Base-by-base conservation (phyloP, 2,797 vertebrate genomes). In the Meda fulgida region DNA sequence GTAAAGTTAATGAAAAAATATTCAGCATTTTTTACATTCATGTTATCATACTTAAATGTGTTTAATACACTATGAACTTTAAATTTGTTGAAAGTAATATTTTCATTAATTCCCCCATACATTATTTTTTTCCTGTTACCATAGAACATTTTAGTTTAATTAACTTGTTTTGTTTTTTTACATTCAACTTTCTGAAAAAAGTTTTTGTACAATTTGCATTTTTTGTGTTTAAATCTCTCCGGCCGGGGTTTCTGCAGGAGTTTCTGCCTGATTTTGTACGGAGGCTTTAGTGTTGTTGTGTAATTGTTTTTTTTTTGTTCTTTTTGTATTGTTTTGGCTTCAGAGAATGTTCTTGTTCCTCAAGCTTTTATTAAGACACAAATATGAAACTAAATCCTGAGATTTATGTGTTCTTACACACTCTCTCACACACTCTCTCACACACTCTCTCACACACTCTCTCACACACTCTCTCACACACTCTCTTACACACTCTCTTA, bases 371-470 rank as follows among this genome's bases (percentile, higher is more conserved):
- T 83, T 53, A 75, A 83, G 58, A 77, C 81, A n/a, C 46, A 67
- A 53, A 83, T 77, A 83, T 77, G 60, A 83, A 83, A 77, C 29
- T n/a, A 67, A 83, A 83, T 76, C 81, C 60, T 38, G 26, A 76
- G 71, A 38, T 36, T 66, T 67, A 48, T 7, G 23, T n/a, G 36
- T 21, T 34, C 67, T 10, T 23, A 9, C n/a, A 14, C 51, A 18
- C 53, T 3, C 21, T 9, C 73, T 21, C 31, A 31, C 73, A 36
- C 48, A 18, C n/a, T 11, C 53, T 26, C 48, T 7, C 48, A 73
- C 71, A 29, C n/a, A 29, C 34, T 6, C 10, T 2, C n/a, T 5
- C n/a, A 51, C 21, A n/a, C 5, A 71, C 65, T 7, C 65, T 7
- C 65, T 19, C 29, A 34, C 65, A 19, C 67, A 23, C 18, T 10